A percentile compares a stretch with the other conserved stretches of the same genome.
phyloP scores from a whole-genome alignment of 2,797 vertebrate genomes.

The Eidolon dupreanum region DNA sequence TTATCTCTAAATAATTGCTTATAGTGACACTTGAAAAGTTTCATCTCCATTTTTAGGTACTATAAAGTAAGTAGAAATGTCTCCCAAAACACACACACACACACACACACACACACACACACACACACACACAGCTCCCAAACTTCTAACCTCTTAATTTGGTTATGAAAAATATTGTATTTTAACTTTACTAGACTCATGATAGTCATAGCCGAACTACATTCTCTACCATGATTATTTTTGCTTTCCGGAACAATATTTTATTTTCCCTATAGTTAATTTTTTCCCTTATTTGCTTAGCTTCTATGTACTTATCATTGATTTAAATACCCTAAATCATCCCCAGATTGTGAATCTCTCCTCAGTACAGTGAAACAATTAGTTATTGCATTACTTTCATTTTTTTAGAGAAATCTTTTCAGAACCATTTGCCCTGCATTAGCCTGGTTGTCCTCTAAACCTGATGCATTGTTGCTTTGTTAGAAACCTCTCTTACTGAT shows the following conservation, averaged over 20 bases:
- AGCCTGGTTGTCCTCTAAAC: background rate
- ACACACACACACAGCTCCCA: background rate
- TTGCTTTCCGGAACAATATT: background rate
- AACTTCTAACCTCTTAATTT: background rate
- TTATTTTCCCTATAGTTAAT: background rate
- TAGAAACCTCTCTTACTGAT: background rate
- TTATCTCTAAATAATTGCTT: background rate
- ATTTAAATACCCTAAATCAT: background rate
- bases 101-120: background rate
- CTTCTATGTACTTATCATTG: background rate
- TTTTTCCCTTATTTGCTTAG: background rate
- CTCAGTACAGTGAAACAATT: background rate
- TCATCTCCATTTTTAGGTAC: background rate
- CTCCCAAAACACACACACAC: background rate
- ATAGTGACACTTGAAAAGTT: background rate
- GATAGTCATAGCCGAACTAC: background rate
- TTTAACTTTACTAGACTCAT: background rate
- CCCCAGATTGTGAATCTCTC: background rate
- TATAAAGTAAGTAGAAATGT: background rate
- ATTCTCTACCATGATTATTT: background rate
- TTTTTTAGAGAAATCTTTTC: background rate
- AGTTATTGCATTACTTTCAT: background rate
- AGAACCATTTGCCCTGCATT: background rate
- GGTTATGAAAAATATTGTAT: background rate
- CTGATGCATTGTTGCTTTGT: background rate